Conservation (phyloP, 2,888 invertebrate genomes). For the Ischnura elegans region DNA sequence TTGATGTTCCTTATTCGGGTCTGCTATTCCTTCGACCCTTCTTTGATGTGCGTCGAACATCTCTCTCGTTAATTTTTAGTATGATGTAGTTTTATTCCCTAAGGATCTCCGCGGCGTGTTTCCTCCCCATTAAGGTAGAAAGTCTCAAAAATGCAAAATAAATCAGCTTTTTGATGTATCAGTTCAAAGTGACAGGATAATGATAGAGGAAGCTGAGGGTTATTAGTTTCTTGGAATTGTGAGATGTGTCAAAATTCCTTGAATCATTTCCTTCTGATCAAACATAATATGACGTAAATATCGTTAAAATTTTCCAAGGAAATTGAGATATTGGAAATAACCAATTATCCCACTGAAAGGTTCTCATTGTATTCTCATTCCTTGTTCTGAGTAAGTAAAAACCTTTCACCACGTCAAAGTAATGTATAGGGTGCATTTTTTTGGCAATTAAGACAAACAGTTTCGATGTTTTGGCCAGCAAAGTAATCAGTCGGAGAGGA, state of each 20-base stretch:
- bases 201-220: background rate
- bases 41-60: background rate
- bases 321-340: background rate
- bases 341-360: background rate
- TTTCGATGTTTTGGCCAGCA: too few species aligned
- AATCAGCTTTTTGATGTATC: background rate
- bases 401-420: too few species aligned
- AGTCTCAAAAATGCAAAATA: background rate
- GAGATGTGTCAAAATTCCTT: background rate
- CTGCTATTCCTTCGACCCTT: background rate
- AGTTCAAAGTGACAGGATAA: background rate
- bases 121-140: background rate
- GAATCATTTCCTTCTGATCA: background rate
- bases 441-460: too few species aligned
- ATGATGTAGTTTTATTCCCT: background rate
- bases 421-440: too few species aligned
- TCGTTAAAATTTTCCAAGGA: background rate
- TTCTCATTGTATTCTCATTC: too few species aligned
- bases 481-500: too few species aligned
- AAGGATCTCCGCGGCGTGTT: background rate
- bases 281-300: background rate
- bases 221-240: background rate
- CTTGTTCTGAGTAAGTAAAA: too few species aligned
- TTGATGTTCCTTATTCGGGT: slow-evolving; percentile 25
- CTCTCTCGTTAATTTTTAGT: background rate